These are phyloP conservation scores for Brachionus sp. DNA, from an alignment of 1,140 invertebrate species.

Conservation along the genomic window DNA sequence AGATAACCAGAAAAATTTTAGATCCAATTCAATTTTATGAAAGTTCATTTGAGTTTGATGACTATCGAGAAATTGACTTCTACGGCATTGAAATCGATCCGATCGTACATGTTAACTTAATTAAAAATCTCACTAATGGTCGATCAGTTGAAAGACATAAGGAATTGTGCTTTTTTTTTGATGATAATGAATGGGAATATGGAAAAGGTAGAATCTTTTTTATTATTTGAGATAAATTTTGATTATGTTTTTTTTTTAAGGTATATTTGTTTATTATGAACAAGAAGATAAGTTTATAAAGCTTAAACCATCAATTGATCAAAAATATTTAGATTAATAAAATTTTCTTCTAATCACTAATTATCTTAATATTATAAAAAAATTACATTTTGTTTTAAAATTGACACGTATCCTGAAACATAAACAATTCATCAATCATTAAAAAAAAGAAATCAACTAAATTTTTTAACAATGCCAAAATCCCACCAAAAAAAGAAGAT, in stretches of 20 bases:
- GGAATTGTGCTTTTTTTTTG: constrained; percentile 15
- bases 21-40: constrained; percentile 22
- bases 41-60: background rate
- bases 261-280: background rate
- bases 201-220: background rate
- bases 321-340: constrained; percentile 1
- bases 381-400: too few relatives aligned
- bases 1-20: background rate
- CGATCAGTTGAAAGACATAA: background rate
- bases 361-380: too few relatives aligned
- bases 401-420: too few relatives aligned
- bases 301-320: background rate
- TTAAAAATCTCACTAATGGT: constrained; percentile 4
- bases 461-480: too few relatives aligned
- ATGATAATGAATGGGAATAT: constrained; percentile 25
- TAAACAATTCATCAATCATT: too few relatives aligned
- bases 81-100: constrained; percentile 17
- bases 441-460: too few relatives aligned
- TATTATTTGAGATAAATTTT: background rate
- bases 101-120: background rate
- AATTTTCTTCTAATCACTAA: background rate
- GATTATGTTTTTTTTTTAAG: background rate
- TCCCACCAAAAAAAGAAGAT: too few relatives aligned
- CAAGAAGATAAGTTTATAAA: background rate
- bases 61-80: constrained; percentile 22